Conservation (phyloP, 2,797 vertebrate species). For the Florisuga fusca region DNA sequence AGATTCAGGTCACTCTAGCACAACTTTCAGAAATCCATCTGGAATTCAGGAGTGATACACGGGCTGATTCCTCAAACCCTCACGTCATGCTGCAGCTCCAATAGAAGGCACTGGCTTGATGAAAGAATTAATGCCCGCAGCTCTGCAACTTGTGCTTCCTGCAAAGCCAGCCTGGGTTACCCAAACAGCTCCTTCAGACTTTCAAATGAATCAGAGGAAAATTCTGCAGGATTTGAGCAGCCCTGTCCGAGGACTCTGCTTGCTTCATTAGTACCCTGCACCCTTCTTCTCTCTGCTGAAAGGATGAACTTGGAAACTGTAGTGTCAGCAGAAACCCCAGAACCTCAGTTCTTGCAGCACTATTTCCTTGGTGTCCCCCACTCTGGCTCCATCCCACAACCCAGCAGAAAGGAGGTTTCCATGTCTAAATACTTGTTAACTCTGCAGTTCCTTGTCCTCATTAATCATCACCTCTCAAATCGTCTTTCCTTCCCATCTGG, state of each 20-base stretch:
- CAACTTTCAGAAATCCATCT: neutral
- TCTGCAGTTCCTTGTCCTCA: neutral
- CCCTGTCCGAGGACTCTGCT: neutral
- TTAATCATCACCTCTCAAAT: slow-evolving; percentile 38
- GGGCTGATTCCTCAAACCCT: neutral
- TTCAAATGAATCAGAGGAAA: neutral
- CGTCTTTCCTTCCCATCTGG: slow-evolving; percentile 34
- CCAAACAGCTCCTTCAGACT: neutral
- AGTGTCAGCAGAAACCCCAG: neutral
- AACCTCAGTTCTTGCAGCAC: neutral
- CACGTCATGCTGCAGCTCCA: neutral
- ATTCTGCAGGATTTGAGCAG: neutral
- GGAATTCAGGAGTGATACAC: neutral
- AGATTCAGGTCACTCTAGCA: neutral
- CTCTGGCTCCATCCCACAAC: neutral
- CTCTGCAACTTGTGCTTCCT: neutral
- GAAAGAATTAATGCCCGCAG: neutral
- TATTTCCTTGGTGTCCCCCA: neutral
- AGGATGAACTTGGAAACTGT: neutral
- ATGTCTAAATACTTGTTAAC: neutral
- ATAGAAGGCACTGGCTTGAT: neutral
- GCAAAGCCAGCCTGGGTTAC: neutral
- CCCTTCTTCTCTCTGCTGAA: neutral
- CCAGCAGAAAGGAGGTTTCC: neutral
- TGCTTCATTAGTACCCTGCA: neutral